Base-by-base conservation (phyloP, 1,140 invertebrate species). In the Archivesica marissinica region DNA sequence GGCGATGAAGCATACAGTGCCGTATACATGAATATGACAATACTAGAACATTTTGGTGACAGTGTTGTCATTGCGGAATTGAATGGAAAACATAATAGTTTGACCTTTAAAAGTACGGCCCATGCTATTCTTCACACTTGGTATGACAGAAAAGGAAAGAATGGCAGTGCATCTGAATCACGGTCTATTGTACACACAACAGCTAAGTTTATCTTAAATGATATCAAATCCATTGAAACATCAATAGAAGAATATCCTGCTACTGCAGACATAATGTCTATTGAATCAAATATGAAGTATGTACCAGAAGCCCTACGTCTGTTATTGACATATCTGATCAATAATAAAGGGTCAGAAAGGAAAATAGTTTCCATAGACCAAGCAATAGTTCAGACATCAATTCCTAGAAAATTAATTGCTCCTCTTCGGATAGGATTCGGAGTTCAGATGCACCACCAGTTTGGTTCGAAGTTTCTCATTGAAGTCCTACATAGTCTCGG, bases 311-410 rank as follows among this genome's bases (percentile, higher is more conserved):
- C 59, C 44, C 50, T 88, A 23, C 50, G 44, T 6, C 0, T 85
- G 2, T 38, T 88, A 7, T 54, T 85, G 13, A 68, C 20, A 47
- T 20, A 30, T 7, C 7, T 78, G 20, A n/a, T 85, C 38, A 47
- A 20, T 20, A 70, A 25, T 35, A 75, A 44, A 35, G 66, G 75
- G 68, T 41, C 28, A n/a, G 44, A 80, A 23, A 39, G 50, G n/a
- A 86, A 79, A 64, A 52, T 76, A 28, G 70, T 66, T 23, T 84
- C 86, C 7, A 68, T 90, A 39, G 88, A 80, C 1, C 90, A 91
- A 39, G 70, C 87, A 44, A 87, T 89, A 66, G 83, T 90, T 15
- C 86, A 89, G 74, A 74, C 85, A 23, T 17, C 56, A 9, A 41
- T 66, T 66, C 89, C 88, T 52, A 76, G 59, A 70, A 30, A 23